Conservation (phyloP, 92 coral and sea anemone species). For the Zoanthus sansibaricus region DNA sequence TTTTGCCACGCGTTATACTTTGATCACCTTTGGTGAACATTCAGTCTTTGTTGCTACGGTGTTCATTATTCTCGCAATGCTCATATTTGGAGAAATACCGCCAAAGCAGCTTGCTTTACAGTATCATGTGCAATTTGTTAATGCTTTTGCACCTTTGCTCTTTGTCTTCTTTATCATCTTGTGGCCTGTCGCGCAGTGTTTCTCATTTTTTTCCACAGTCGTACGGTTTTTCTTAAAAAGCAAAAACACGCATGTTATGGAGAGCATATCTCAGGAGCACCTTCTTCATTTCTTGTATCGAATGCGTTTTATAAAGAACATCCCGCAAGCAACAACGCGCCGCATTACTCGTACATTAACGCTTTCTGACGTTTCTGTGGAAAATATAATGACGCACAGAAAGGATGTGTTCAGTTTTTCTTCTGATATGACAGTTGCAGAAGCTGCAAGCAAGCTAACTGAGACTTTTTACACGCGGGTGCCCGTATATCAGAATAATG, state of each 20-base stretch:
- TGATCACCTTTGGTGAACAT: no score
- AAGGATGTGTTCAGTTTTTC: neutral
- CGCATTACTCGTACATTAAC: neutral
- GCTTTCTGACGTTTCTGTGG: neutral
- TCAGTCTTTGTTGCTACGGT: neutral
- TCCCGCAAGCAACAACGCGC: neutral
- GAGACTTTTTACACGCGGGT: neutral
- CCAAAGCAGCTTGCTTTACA: neutral
- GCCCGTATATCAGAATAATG: neutral
- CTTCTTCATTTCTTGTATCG: neutral
- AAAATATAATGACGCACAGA: neutral
- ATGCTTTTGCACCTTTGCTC: neutral
- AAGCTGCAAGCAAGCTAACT: neutral
- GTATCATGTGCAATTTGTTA: neutral
- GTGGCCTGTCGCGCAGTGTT: neutral
- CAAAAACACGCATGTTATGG: neutral
- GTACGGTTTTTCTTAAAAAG: neutral
- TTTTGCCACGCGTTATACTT: no score
- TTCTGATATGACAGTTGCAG: neutral
- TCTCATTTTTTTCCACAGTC: neutral
- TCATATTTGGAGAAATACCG: neutral
- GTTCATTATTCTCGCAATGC: neutral
- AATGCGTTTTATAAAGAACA: neutral
- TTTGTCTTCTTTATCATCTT: neutral
- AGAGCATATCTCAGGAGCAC: neutral